Evolutionary conservation across 2,113 vertebrate species (phyloP).

Genomic region (Callocephalon fimbriatum): DNA sequence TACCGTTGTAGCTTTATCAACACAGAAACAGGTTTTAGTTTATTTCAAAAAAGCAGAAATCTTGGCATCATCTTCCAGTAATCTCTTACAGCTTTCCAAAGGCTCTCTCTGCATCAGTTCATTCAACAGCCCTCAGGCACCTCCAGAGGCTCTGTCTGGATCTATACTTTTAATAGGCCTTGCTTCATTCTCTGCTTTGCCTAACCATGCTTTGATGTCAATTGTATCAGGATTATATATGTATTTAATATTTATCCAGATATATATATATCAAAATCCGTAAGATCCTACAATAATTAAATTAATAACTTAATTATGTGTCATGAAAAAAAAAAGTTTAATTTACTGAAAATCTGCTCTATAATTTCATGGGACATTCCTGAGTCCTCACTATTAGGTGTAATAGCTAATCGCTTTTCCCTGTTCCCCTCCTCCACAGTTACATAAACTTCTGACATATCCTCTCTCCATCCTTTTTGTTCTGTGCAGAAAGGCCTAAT

Average conservation of each 20-base stretch:
- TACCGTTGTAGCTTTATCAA: not conserved
- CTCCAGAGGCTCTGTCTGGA: not conserved
- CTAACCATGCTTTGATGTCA: not conserved
- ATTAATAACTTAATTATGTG: not conserved
- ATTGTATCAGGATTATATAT: not conserved
- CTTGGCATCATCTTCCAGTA: not conserved
- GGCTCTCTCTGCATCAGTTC: not conserved
- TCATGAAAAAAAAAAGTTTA: not conserved
- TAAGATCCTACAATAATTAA: not conserved
- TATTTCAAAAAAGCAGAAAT: not conserved
- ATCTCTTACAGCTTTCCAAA: not conserved
- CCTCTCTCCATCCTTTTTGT: not conserved
- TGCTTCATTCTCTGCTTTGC: not conserved
- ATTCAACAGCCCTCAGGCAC: not conserved
- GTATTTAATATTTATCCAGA: not conserved
- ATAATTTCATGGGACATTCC: not conserved
- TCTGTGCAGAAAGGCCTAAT: not conserved
- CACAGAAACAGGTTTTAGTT: not conserved
- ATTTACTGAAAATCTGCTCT: not conserved
- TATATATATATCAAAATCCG: not conserved
- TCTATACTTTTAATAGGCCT: not conserved
- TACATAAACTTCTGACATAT: not conserved
- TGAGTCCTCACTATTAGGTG: not conserved
- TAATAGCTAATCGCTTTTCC: not conserved
- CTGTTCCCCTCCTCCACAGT: not conserved